Evolutionary conservation across 2,888 invertebrate genomes (phyloP).

Genomic region (Caenorhabditis macrosperma): DNA sequence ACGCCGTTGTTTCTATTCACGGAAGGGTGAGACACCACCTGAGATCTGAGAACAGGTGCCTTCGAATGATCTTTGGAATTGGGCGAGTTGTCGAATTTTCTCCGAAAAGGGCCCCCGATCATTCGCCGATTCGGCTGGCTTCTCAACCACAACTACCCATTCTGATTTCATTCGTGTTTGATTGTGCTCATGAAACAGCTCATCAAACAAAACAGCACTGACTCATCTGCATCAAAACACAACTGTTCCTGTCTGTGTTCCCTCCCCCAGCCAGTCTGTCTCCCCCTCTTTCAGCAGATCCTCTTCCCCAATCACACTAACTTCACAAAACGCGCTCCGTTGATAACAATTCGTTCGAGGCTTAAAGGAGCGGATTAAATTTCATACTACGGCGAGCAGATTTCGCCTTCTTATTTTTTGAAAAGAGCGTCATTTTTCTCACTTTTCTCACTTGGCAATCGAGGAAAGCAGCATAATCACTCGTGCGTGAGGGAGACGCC

Average conservation of each 20-base stretch:
- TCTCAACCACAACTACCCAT: too few relatives aligned
- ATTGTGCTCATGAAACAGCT: conserved; percentile 26
- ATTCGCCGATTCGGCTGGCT: too few relatives aligned
- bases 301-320: neutral
- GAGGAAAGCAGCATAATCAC: neutral
- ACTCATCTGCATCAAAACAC: conserved; percentile 37
- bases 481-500: neutral
- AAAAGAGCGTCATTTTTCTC: neutral
- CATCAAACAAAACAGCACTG: conserved; percentile 24
- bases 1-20: too few relatives aligned
- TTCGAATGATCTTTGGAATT: too few relatives aligned
- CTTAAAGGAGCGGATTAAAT: conserved; percentile 5
- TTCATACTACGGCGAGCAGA: conserved; percentile 2
- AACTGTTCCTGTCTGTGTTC: neutral
- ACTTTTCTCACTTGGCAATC: neutral
- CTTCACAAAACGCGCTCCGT: neutral
- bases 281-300: neutral
- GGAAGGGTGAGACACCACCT: too few relatives aligned
- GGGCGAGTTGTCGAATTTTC: too few relatives aligned
- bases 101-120: too few relatives aligned
- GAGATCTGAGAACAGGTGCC: too few relatives aligned
- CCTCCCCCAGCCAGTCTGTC: neutral
- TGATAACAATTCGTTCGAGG: neutral
- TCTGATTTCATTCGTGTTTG: conserved; percentile 17
- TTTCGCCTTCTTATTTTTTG: neutral